Evolutionary conservation across 2,888 invertebrate species (phyloP).

Genomic region (Pandemis cinnamomeana): DNA sequence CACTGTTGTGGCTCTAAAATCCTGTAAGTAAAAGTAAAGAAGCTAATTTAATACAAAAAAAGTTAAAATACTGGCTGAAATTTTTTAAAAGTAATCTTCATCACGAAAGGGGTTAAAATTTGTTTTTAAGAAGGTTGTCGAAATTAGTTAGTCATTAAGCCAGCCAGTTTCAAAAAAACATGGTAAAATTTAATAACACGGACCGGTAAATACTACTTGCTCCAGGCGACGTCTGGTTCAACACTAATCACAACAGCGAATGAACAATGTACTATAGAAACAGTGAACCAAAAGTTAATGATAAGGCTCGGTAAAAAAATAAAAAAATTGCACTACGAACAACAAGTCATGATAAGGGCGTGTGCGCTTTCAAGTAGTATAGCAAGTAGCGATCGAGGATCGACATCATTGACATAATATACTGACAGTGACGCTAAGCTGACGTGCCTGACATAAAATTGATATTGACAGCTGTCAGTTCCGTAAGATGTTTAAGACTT

Average conservation of each 20-base stretch:
- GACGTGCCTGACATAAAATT: not conserved
- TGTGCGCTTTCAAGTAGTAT: not conserved
- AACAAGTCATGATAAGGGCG: not conserved
- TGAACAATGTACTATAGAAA: not conserved
- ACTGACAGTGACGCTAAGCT: slow-evolving; percentile 9
- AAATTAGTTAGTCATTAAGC: not conserved
- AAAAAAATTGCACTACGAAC: not conserved
- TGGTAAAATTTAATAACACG: not conserved
- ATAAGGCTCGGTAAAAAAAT: not conserved
- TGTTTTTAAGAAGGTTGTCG: not conserved
- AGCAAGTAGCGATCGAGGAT: no score
- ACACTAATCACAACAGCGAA: not conserved
- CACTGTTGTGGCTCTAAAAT: slow-evolving; percentile 7
- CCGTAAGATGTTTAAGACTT: not conserved
- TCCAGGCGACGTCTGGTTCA: not conserved
- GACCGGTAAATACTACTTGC: not conserved
- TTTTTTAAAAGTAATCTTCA: not conserved
- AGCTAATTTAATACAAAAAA: not conserved
- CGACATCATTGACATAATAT: not conserved
- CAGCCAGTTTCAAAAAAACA: not conserved
- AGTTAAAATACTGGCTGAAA: not conserved
- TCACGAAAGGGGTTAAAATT: not conserved
- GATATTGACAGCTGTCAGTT: not conserved
- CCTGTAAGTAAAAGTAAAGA: not conserved
- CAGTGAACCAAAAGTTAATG: not conserved